Evolutionary conservation across 2,113 vertebrate species (phyloP).

Genomic region (Trinectes maculatus): DNA sequence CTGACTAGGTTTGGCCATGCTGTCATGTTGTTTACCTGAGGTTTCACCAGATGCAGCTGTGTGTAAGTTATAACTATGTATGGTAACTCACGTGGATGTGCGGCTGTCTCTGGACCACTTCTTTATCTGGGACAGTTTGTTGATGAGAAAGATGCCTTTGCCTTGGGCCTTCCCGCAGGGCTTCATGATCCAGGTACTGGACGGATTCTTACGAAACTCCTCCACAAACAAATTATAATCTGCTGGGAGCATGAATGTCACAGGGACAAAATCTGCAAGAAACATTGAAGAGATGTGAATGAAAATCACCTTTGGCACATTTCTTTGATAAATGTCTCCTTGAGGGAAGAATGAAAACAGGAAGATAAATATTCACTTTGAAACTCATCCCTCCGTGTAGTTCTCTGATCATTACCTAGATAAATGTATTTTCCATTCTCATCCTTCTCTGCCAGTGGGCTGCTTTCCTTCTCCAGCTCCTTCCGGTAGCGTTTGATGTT

Average conservation of each 20-base stretch:
- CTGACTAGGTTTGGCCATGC: no score
- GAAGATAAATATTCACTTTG: not conserved
- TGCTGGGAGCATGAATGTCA: constrained; percentile 97
- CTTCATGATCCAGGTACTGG: constrained; percentile 99
- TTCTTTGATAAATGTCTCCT: not conserved
- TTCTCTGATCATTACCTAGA: constrained; percentile 81
- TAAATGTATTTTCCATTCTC: constrained; percentile 96
- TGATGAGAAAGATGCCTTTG: constrained; percentile 98
- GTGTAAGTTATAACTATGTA: not conserved
- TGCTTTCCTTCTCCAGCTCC: constrained; percentile 94
- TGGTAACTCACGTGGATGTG: constrained; percentile 88
- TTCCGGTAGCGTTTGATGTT: constrained; percentile 98
- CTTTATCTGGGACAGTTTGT: constrained; percentile 98
- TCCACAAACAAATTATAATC: constrained; percentile 99
- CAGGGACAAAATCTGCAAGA: constrained; percentile 91
- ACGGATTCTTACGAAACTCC: constrained; percentile 96
- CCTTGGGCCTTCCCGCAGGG: constrained; percentile 98
- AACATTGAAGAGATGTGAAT: not conserved
- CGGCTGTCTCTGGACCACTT: constrained; percentile 99
- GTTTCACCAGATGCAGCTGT: not conserved
- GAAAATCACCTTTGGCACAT: not conserved
- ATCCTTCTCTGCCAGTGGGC: constrained; percentile 94
- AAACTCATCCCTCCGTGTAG: not conserved
- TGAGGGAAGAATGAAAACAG: not conserved
- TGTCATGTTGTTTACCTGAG: no score